Evolutionary conservation across 1,140 invertebrate species (phyloP), one percentile per base, ranked within the genome.

Genomic region (Leptinotarsa texana): DNA sequence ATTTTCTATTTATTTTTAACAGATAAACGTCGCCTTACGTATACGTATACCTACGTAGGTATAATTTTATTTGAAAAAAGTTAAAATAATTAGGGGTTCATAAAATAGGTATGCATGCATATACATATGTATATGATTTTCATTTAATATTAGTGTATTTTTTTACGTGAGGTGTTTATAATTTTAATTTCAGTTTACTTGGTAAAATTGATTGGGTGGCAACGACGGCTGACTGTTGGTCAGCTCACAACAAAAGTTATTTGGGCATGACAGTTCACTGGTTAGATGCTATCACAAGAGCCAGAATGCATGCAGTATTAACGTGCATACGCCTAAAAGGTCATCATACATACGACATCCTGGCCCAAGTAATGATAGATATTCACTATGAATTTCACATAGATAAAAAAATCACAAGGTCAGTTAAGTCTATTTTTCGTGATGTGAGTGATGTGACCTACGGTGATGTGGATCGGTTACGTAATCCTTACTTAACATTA

Each of bases 401-500:
- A 57, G 51, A 57, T 57, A 57, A 57, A 57, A 57, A 57, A 57
- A 57, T 57, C 51, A 57, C 51, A 57, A 57, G n/a, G 51, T 57
- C 51, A 57, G 51, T 57, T 13, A 57, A 57, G 51, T 57, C 51
- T 57, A 57, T 57, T 57, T 57, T 57, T 17, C 51, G 51, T 57
- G 13, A 57, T 57, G 17, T n/a, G 17, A 51, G 49, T 51, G 49
- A 51, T 51, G 51, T 57, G 27, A 57, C 51, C 51, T 57, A 57
- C 51, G 51, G 51, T 57, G 51, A 57, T 57, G 51, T 57, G 51
- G 51, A 57, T 57, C 51, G 51, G 51, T 57, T 57, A 57, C 51
- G n/a, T 57, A 57, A 57, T 57, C 51, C 51, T 57, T 57, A 57
- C 51, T 57, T 57, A 57, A 57, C n/a, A 57, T 57, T 57, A 57